Base-by-base conservation (phyloP, 2,797 vertebrate genomes). In the Acipenser oxyrinchus region DNA sequence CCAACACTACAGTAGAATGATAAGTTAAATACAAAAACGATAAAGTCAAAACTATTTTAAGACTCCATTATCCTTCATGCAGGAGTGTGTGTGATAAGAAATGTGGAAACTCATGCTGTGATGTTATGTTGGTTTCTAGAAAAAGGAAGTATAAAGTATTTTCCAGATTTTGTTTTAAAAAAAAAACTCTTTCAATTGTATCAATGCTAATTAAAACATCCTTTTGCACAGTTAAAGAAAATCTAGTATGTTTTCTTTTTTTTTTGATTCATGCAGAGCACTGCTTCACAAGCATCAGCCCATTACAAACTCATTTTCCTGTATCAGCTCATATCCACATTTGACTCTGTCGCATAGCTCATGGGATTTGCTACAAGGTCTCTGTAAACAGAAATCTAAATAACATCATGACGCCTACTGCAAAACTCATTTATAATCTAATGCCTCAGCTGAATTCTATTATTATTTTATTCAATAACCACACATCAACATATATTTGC, bases 381-480 rank as follows among this genome's bases (percentile, higher is more conserved):
- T 93, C 87, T 85, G 87, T 90, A 93, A 93, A 93, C 93, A 87
- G 87, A 89, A 95, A 93, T 94, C 93, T 95, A 95, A 97, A 95
- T 94, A 97, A 96, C 88, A 90, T 93, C 92, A 94, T 87, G 91
- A 93, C 70, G 89, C 90, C 90, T 88, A 91, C 89, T 93, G 85
- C 92, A 95, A 91, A 97, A 92, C 93, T 97, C 92, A 97, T 97
- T 97, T 96, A 96, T 93, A 97, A 93, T 91, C 93, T 92, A 93
- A 91, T 90, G 90, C 90, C 87, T 90, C 85, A 81, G 89, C 90
- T 93, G 93, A 93, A 94, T 96, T 93, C 85, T 82, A 89, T 91
- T 89, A 89, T 74, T 81, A 78, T 71, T 68, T 62, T 86, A 83
- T 86, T 87, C 82, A 81, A 87, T 86, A 84, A 87, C 85, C 81